Evolutionary conservation across 2,113 vertebrate genomes (phyloP).

Genomic region (Cyanoramphus novaezelandiae): DNA sequence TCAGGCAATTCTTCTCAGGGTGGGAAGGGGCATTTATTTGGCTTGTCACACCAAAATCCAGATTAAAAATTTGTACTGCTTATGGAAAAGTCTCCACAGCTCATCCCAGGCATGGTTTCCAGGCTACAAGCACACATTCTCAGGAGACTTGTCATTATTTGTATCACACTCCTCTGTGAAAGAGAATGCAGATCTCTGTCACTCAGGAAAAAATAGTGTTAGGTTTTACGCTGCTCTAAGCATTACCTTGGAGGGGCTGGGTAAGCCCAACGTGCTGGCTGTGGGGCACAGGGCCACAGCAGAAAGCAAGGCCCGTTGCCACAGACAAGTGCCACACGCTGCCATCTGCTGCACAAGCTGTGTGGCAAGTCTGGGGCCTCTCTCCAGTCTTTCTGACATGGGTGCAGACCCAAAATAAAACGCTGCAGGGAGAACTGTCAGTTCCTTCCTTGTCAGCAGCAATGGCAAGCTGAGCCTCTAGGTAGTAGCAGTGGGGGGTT

Average conservation of each 20-base stretch:
- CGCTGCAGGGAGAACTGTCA: neutral
- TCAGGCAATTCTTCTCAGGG: neutral
- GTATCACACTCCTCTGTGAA: neutral
- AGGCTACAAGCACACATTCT: neutral
- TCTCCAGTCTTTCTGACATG: neutral
- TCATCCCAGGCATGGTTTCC: neutral
- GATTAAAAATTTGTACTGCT: neutral
- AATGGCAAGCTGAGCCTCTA: neutral
- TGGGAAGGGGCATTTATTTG: neutral
- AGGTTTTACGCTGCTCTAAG: neutral
- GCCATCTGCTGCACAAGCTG: neutral
- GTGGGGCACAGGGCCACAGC: neutral
- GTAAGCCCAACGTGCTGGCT: rapidly evolving
- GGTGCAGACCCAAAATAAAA: neutral
- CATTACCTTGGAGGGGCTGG: neutral
- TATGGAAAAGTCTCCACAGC: neutral
- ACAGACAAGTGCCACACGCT: neutral
- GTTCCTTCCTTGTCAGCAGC: neutral
- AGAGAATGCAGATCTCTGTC: neutral
- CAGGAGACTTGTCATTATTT: neutral
- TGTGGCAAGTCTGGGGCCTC: neutral
- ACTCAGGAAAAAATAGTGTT: neutral
- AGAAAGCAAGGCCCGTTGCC: neutral
- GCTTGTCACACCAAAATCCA: neutral
- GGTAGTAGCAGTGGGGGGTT: neutral